phyloP scores from a whole-genome alignment of 2,888 invertebrate genomes.

The Drosophila prostipennis region DNA sequence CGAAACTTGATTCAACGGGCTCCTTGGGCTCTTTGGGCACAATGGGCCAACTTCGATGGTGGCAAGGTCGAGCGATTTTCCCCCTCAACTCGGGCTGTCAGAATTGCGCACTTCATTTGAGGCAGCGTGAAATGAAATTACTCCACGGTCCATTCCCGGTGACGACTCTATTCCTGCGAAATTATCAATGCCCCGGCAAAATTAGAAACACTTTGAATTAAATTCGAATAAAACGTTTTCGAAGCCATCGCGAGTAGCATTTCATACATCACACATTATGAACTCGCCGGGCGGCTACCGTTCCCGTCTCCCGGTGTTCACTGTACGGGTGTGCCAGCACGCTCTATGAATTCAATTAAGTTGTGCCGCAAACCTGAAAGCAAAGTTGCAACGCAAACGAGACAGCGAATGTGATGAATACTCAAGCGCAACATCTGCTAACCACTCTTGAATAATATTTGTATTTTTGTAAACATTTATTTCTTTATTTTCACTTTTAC shows the following conservation, averaged over 20 bases:
- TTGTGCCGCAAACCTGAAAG: constrained; percentile 63
- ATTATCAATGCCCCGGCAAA: constrained; percentile 56
- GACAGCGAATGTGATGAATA: constrained; percentile 13
- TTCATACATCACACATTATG: constrained; percentile 15
- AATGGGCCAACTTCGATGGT: constrained; percentile 45
- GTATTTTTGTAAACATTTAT: neutral
- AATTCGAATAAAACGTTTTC: constrained; percentile 74
- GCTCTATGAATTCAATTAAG: constrained; percentile 74
- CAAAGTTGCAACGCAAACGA: constrained; percentile 10
- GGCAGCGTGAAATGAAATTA: constrained; percentile 81
- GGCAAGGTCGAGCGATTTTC: constrained; percentile 33
- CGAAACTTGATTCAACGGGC: constrained; percentile 55
- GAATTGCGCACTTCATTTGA: constrained; percentile 68
- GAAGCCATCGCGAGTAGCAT: constrained; percentile 14
- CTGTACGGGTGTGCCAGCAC: constrained; percentile 21
- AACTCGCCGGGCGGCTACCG: constrained; percentile 6
- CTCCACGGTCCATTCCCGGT: constrained; percentile 71
- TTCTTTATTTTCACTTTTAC: neutral
- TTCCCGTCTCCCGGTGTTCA: constrained; percentile 14
- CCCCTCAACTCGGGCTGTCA: constrained; percentile 26
- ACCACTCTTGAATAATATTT: neutral
- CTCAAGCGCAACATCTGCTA: constrained; percentile 6
- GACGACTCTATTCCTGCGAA: constrained; percentile 72
- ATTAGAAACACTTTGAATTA: constrained; percentile 79
- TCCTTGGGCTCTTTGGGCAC: neutral